phyloP scores from a whole-genome alignment of 2,888 invertebrate genomes.

The Mesodorylaimus sp. region DNA sequence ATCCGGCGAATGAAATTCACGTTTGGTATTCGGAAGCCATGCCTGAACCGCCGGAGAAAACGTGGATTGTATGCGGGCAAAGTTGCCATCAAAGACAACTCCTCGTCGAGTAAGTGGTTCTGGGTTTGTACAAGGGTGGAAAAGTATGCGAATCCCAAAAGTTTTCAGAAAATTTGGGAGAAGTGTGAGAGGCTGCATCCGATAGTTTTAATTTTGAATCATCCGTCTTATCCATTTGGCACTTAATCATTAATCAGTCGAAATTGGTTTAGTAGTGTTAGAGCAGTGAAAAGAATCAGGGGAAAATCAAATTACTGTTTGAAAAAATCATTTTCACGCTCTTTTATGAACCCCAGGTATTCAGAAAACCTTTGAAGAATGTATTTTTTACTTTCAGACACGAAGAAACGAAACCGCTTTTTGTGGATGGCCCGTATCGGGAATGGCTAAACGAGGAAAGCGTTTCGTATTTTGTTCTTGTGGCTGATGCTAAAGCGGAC shows the following conservation, averaged over 20 bases:
- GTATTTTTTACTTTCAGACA: background rate
- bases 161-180: no score
- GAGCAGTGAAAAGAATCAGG: no score
- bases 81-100: constrained; percentile 19
- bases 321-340: no score
- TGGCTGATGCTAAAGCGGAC: constrained; percentile 9
- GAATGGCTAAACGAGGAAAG: constrained; percentile 20
- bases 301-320: no score
- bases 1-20: constrained; percentile 20
- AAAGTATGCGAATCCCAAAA: no score
- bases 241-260: no score
- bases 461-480: constrained; percentile 18
- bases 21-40: constrained; percentile 13
- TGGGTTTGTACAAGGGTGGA: constrained; percentile 2
- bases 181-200: no score
- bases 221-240: no score
- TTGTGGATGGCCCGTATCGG: constrained; percentile 21
- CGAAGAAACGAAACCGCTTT: constrained; percentile 13
- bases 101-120: constrained; percentile 13
- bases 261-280: no score
- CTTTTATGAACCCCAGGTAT: no score
- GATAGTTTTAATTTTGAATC: no score
- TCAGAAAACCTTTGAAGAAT: no score
- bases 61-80: constrained; percentile 24
- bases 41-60: constrained; percentile 8